These are phyloP conservation scores for Scaptodrosophila latifasciaeformis DNA, from an alignment of 2,888 invertebrate species.

Conservation along the genomic window DNA sequence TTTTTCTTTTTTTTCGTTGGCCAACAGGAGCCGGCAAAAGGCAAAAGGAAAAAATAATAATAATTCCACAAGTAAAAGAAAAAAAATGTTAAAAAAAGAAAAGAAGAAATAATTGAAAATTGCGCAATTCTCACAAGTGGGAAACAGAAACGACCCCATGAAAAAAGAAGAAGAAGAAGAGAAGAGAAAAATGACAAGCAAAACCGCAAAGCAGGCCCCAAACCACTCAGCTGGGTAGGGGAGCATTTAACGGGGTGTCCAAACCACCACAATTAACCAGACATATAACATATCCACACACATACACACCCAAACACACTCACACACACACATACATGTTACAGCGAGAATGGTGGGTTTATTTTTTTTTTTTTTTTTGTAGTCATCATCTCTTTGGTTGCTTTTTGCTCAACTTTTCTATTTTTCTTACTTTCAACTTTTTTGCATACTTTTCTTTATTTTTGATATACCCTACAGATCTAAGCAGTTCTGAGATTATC, in stretches of 20 bases:
- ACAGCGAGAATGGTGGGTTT: background rate
- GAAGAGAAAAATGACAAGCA: background rate
- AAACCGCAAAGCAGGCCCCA: background rate
- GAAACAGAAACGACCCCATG: conserved; percentile 44
- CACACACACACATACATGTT: conserved; percentile 27
- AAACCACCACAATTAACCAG: conserved; percentile 63
- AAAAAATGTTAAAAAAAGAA: conserved; percentile 42
- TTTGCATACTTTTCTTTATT: conserved; percentile 12
- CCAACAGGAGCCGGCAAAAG: conserved; percentile 4
- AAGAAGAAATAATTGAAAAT: conserved; percentile 70
- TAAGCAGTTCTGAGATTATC: no score
- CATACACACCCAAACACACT: conserved; percentile 31
- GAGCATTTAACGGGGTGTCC: conserved; percentile 3
- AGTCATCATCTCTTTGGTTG: conserved; percentile 22
- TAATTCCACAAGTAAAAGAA: conserved; percentile 10
- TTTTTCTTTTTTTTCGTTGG: conserved; percentile 6
- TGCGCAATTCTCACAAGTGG: conserved; percentile 72
- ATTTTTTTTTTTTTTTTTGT: conserved; percentile 16
- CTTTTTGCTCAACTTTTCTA: conserved; percentile 36
- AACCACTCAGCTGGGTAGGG: background rate
- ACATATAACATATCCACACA: conserved; percentile 28
- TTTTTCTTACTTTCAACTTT: conserved; percentile 13
- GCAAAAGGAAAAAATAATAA: conserved; percentile 1
- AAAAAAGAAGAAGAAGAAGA: background rate
- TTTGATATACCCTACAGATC: no score